These are phyloP conservation scores for Zygaena filipendulae DNA, from an alignment of 2,888 invertebrate species.

Conservation along the genomic window DNA sequence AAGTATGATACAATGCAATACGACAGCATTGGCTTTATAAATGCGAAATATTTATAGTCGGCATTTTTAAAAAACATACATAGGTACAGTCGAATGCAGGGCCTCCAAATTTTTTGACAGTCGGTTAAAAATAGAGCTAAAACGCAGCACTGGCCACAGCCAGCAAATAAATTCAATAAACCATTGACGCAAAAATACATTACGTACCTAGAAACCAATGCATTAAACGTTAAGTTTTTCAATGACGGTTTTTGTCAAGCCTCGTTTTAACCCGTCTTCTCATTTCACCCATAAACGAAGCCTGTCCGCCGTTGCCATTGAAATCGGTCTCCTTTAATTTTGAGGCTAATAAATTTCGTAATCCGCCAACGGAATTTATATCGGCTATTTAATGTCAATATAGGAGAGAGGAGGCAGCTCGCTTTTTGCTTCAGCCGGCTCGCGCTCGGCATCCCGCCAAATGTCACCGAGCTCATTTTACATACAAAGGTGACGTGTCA, in stretches of 20 bases:
- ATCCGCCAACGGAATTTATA: conserved; percentile 64
- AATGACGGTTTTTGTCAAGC: conserved; percentile 31
- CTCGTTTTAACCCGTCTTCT: conserved; percentile 32
- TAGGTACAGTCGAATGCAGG: too few species aligned
- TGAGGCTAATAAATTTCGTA: conserved; percentile 64
- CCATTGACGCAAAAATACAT: too few species aligned
- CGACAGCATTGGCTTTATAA: too few species aligned
- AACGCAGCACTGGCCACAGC: too few species aligned
- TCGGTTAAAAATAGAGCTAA: too few species aligned
- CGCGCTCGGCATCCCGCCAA: too few species aligned
- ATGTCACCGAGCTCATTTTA: conserved; percentile 46
- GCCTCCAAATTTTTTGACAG: too few species aligned
- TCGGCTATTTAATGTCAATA: conserved; percentile 64
- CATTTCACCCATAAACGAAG: conserved; percentile 46
- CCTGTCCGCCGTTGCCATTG: conserved; percentile 57
- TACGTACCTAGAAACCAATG: too few species aligned
- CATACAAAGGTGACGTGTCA: conserved; percentile 56
- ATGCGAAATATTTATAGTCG: too few species aligned
- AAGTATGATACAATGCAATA: too few species aligned
- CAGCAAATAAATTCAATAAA: too few species aligned
- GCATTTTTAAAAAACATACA: too few species aligned
- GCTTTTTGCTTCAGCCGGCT: conserved; percentile 42
- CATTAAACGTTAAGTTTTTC: conserved; percentile 42
- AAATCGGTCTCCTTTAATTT: conserved; percentile 66
- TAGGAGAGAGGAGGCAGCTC: conserved; percentile 31